Conservation (phyloP, 2,888 invertebrate species). For the Cosmia trapezina region DNA sequence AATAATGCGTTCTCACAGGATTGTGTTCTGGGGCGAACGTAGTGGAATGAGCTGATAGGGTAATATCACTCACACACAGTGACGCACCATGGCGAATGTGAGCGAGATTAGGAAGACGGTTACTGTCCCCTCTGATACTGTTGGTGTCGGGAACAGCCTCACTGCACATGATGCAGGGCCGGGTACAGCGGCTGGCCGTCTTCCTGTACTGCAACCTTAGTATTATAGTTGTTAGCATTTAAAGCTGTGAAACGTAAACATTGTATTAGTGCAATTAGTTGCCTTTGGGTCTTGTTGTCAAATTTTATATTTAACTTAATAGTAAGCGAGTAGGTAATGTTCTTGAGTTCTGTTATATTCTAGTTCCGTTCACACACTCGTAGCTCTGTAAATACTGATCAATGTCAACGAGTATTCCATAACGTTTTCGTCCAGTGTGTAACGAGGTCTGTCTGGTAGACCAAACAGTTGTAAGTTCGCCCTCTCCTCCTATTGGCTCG, state of each 20-base stretch:
- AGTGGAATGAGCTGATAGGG: conserved; percentile 2
- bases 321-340: conserved; percentile 50
- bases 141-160: background rate
- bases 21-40: conserved; percentile 12
- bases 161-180: background rate
- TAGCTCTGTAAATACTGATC: conserved; percentile 56
- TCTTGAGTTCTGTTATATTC: conserved; percentile 57
- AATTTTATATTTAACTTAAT: conserved; percentile 67
- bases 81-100: background rate
- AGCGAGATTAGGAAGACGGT: conserved; percentile 47
- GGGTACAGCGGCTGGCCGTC: conserved; percentile 45
- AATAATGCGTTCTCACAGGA: conserved; percentile 22
- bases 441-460: conserved; percentile 10
- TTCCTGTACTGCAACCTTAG: conserved; percentile 61
- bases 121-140: too few relatives aligned
- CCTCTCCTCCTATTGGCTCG: conserved; percentile 8
- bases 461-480: conserved; percentile 5
- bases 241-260: conserved; percentile 74
- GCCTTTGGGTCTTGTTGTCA: conserved; percentile 77
- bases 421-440: conserved; percentile 34
- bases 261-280: conserved; percentile 83
- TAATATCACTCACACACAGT: conserved; percentile 15
- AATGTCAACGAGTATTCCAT: conserved; percentile 32
- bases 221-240: conserved; percentile 72
- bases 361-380: conserved; percentile 64